Percentiles rank a stretch among this genome's conserved stretches.
phyloP scores from a whole-genome alignment of 2,797 vertebrate genomes.

The Austrolebias charrua region DNA sequence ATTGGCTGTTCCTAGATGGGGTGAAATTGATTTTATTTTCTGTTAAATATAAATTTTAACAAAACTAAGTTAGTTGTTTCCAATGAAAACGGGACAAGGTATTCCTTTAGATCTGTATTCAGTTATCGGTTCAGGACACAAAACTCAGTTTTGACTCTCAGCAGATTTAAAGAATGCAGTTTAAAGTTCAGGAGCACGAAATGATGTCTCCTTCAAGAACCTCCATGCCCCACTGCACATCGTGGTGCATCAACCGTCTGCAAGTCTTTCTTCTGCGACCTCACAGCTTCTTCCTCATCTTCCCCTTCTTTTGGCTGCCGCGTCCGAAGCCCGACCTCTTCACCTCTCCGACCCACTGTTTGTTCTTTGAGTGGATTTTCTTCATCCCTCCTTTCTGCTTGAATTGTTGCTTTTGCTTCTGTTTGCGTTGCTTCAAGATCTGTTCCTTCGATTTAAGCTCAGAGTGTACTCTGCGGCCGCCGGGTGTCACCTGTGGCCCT shows the following conservation, averaged over 20 bases:
- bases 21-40: no score
- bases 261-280: background rate
- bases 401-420: constrained; percentile 85
- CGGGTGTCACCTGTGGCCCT: constrained; percentile 11
- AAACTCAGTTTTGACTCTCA: constrained; percentile 14
- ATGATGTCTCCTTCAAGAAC: background rate
- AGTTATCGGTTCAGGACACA: background rate
- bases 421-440: constrained; percentile 90
- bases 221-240: background rate
- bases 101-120: constrained; percentile 36
- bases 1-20: constrained; percentile 12
- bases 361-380: constrained; percentile 79
- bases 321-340: constrained; percentile 89
- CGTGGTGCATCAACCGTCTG: background rate
- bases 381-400: constrained; percentile 88
- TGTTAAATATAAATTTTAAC: no score
- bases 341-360: constrained; percentile 79
- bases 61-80: background rate
- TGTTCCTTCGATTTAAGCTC: constrained; percentile 90
- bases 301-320: constrained; percentile 83
- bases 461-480: constrained; percentile 64
- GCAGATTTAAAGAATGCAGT: constrained; percentile 3
- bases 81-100: constrained; percentile 27
- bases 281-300: constrained; percentile 72
- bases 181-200: constrained; percentile 7